Evolutionary conservation across 92 coral and sea anemone genomes (phyloP).

Genomic region (Phenganax stokvisi): DNA sequence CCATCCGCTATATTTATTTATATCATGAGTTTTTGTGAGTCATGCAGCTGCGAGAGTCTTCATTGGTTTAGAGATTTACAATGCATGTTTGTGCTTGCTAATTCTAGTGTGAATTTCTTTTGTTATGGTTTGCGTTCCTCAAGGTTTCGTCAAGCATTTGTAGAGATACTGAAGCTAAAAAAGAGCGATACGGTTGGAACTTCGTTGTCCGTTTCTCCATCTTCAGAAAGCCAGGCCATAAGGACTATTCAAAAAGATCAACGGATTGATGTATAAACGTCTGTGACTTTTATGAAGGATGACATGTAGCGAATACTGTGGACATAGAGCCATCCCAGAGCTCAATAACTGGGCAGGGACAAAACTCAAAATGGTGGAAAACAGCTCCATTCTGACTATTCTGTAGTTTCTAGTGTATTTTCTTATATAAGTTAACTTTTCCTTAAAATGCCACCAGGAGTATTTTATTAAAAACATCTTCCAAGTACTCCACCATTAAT

Average conservation of each 20-base stretch:
- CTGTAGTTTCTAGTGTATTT: too few species aligned
- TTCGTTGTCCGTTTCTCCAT: not conserved
- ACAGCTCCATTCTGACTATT: too few species aligned
- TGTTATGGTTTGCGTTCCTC: slow-evolving; percentile 9
- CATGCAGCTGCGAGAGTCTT: slow-evolving; percentile 5
- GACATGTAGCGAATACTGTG: not conserved
- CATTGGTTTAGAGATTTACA: slow-evolving; percentile 28
- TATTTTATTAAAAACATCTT: too few species aligned
- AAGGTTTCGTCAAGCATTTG: slow-evolving; percentile 17
- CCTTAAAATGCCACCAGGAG: too few species aligned
- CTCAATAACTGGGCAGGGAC: too few species aligned
- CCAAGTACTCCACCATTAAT: too few species aligned
- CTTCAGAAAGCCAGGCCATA: not conserved
- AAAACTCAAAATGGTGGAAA: too few species aligned
- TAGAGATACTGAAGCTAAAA: not conserved
- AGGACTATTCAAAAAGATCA: not conserved
- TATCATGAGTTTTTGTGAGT: slow-evolving; percentile 21
- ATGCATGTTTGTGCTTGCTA: not conserved
- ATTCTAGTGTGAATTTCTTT: slow-evolving; percentile 19
- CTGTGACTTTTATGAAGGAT: not conserved
- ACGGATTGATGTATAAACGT: not conserved
- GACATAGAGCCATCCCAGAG: too few species aligned
- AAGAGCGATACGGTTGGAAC: not conserved
- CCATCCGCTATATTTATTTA: slow-evolving; percentile 10
- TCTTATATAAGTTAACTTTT: too few species aligned